These are phyloP conservation scores for Amblyjoppa proteus DNA, from an alignment of 2,888 invertebrate species.

Conservation along the genomic window DNA sequence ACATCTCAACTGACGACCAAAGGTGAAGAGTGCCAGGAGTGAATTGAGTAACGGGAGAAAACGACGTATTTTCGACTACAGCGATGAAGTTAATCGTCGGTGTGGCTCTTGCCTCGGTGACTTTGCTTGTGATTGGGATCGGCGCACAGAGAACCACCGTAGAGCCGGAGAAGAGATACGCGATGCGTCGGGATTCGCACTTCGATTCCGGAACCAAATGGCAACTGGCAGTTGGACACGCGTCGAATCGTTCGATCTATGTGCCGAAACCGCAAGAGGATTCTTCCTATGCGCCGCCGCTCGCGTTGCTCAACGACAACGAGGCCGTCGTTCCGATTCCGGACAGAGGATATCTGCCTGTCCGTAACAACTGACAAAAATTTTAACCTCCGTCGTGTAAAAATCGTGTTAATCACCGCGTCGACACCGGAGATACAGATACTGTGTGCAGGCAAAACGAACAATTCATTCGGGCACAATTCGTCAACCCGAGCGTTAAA, in stretches of 20 bases:
- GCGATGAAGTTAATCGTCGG: conserved; percentile 43
- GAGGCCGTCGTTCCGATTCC: conserved; percentile 12
- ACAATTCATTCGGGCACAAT: neutral
- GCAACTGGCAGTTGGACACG: conserved; percentile 35
- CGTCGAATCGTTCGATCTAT: conserved; percentile 2
- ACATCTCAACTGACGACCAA: conserved; percentile 44
- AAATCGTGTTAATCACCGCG: neutral
- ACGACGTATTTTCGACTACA: neutral
- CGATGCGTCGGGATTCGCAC: conserved; percentile 50
- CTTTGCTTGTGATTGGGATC: conserved; percentile 6
- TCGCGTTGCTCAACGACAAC: neutral
- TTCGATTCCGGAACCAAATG: conserved; percentile 54
- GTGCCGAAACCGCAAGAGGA: conserved; percentile 2
- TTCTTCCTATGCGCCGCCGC: neutral
- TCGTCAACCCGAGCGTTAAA: neutral
- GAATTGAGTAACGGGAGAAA: conserved; percentile 10
- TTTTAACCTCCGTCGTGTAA: neutral
- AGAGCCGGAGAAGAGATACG: conserved; percentile 36
- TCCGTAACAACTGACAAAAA: neutral
- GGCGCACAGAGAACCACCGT: conserved; percentile 20
- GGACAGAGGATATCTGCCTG: conserved; percentile 45
- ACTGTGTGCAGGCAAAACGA: neutral
- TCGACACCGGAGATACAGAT: neutral
- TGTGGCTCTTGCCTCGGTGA: conserved; percentile 21
- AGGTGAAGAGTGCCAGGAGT: conserved; percentile 20